Base-by-base conservation (phyloP, 64 coral and sea anemone genomes). In the Acropora yongei region DNA sequence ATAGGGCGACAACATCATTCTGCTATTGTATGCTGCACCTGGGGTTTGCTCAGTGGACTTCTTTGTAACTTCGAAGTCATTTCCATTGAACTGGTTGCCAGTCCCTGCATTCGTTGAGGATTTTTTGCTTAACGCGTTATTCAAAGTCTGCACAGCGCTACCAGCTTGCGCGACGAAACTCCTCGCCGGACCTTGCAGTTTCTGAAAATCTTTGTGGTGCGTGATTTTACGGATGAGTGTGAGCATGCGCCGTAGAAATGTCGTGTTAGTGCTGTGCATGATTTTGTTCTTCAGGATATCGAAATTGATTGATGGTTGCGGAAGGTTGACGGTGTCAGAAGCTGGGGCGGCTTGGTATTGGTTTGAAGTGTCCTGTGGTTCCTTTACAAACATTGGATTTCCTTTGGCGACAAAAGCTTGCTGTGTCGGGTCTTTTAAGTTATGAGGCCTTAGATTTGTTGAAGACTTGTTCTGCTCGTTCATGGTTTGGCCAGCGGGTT, bases 181-280 rank as follows among this genome's bases (percentile, higher is more conserved):
- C 51, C 90, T 74, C 9, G 89, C 90, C 0, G 78, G 78, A 49
- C 65, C 86, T 30, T 82, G 82, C 8, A 97, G 92, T 72, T 94
- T 97, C n/a, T 87, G 50, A 87, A 91, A 97, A 66, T 97, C 95
- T 84, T 97, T 97, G 49, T 97, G 95, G 20, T 97, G 95, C 6
- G 95, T 97, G 16, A 97, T 97, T 83, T 97, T 97, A 39, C 87
- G 92, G 74, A 97, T 97, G 9, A 97, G 75, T 2, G 92, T 84
- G 8, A 97, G 88, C 95, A 97, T 97, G 47, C 95, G 88, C 49
- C 87, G 80, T 41, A 97, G 75, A 78, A 97, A 97, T n/a, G 86
- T 92, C 68, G 91, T 72, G 63, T 97, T 92, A 44, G 82, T 97
- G 41, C 88, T 97, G 84, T 93, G 92, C 76, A 93, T 76, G 8